These are phyloP conservation scores for Struthio camelus DNA, from an alignment of 2,113 vertebrate genomes.

Conservation along the genomic window DNA sequence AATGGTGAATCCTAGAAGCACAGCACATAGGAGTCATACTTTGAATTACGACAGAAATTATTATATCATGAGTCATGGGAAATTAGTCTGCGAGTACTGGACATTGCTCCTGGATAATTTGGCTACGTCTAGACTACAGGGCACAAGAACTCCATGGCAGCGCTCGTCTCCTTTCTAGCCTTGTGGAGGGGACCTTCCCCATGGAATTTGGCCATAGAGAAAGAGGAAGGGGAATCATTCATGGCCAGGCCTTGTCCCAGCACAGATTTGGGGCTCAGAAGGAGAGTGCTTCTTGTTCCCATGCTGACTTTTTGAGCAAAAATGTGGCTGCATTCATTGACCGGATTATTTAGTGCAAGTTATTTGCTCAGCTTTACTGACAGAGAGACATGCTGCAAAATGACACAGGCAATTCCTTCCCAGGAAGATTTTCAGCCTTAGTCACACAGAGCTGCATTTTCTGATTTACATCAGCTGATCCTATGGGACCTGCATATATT, in stretches of 20 bases:
- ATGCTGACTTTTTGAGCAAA: background rate
- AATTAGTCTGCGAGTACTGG: conserved; percentile 27
- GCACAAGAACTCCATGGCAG: background rate
- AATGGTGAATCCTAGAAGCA: conserved; percentile 36
- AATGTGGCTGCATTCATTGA: background rate
- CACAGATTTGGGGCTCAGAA: background rate
- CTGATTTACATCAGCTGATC: background rate
- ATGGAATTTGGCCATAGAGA: background rate
- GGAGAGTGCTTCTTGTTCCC: rapidly evolving
- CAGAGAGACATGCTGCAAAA: background rate
- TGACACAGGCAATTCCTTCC: background rate
- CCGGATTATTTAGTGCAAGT: background rate
- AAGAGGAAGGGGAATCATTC: rapidly evolving
- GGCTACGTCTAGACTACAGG: background rate
- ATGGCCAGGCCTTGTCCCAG: background rate
- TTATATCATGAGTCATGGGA: conserved; percentile 19
- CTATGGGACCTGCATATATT: background rate
- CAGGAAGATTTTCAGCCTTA: background rate
- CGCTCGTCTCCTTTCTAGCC: background rate
- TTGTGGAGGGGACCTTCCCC: background rate
- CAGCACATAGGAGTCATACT: background rate
- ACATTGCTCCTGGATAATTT: background rate
- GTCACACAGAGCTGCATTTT: background rate
- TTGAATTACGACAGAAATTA: background rate
- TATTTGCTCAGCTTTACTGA: background rate